Percentiles rank a stretch among this genome's conserved stretches.
Evolutionary conservation across 2,888 invertebrate genomes (phyloP).

Genomic region (Lasiommata megera): DNA sequence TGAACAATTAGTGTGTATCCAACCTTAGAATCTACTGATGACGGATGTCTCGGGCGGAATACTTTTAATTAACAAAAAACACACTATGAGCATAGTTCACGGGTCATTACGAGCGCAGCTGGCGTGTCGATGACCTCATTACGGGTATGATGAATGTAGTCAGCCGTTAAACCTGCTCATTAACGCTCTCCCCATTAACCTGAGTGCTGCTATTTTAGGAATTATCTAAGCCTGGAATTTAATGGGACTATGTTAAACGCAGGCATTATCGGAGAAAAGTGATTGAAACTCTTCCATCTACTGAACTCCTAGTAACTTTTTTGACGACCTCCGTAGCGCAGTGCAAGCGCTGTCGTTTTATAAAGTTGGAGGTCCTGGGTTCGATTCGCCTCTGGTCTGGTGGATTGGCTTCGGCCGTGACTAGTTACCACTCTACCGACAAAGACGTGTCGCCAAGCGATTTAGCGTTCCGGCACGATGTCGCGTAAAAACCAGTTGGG

Average conservation of each 20-base stretch:
- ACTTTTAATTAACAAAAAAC: conserved; percentile 26
- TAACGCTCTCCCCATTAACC: conserved; percentile 55
- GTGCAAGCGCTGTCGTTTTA: too few relatives aligned
- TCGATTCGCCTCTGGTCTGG: too few relatives aligned
- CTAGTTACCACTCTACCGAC: too few relatives aligned
- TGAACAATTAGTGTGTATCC: conserved; percentile 1
- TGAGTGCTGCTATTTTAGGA: conserved; percentile 50
- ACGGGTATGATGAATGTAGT: conserved; percentile 67
- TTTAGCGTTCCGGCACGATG: too few relatives aligned
- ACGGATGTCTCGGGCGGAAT: conserved; percentile 14
- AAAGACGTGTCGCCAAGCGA: too few relatives aligned
- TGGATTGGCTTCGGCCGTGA: too few relatives aligned
- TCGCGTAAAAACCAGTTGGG: too few relatives aligned
- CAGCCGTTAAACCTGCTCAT: conserved; percentile 63
- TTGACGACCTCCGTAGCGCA: too few relatives aligned
- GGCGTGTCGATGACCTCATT: conserved; percentile 68
- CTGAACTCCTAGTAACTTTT: too few relatives aligned
- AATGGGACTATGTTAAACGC: not conserved
- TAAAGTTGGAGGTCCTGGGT: too few relatives aligned
- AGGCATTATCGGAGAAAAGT: too few relatives aligned
- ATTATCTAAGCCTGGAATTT: conserved; percentile 40
- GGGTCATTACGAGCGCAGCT: conserved; percentile 39
- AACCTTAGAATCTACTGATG: conserved; percentile 4
- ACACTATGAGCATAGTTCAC: conserved; percentile 28
- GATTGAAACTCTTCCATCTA: too few relatives aligned